Conservation (phyloP, 2,888 invertebrate genomes). For the Enchytraeus crypticus region DNA sequence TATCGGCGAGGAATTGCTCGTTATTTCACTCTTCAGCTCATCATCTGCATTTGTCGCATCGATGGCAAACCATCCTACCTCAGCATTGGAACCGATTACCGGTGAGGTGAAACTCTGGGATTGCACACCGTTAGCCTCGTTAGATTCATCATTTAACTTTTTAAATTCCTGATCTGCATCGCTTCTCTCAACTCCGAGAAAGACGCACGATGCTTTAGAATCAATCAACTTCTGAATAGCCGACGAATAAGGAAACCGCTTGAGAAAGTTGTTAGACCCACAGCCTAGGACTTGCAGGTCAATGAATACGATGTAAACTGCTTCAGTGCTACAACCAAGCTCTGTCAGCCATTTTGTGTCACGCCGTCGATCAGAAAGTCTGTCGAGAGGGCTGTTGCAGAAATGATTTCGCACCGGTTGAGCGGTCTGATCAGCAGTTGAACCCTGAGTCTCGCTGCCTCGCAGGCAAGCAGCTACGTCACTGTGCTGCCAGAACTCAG, state of each 20-base stretch:
- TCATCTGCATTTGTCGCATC: constrained; percentile 27
- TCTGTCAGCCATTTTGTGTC: constrained; percentile 38
- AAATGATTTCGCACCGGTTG: constrained; percentile 33
- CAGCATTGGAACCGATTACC: not conserved
- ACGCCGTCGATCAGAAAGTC: constrained; percentile 40
- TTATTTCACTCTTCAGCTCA: constrained; percentile 3
- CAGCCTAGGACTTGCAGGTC: constrained; percentile 34
- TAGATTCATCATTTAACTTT: no score
- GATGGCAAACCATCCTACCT: constrained; percentile 39
- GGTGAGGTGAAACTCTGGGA: no score
- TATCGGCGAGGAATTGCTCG: constrained; percentile 24
- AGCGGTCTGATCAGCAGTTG: constrained; percentile 14
- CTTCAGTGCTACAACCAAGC: constrained; percentile 30
- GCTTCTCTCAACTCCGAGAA: constrained; percentile 34
- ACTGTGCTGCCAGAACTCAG: constrained; percentile 43
- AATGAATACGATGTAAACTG: constrained; percentile 39
- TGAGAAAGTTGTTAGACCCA: not conserved
- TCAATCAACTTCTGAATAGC: not conserved
- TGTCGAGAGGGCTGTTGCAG: constrained; percentile 36
- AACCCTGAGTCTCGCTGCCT: constrained; percentile 14
- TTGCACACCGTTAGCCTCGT: no score
- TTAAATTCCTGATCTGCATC: not conserved
- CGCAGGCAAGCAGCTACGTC: constrained; percentile 30
- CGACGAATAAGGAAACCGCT: not conserved
- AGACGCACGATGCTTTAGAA: constrained; percentile 24